Evolutionary conservation across 2,113 vertebrate species (phyloP), one percentile per base, ranked within the genome.

Genomic region (Neolamprologus kungweensis): DNA sequence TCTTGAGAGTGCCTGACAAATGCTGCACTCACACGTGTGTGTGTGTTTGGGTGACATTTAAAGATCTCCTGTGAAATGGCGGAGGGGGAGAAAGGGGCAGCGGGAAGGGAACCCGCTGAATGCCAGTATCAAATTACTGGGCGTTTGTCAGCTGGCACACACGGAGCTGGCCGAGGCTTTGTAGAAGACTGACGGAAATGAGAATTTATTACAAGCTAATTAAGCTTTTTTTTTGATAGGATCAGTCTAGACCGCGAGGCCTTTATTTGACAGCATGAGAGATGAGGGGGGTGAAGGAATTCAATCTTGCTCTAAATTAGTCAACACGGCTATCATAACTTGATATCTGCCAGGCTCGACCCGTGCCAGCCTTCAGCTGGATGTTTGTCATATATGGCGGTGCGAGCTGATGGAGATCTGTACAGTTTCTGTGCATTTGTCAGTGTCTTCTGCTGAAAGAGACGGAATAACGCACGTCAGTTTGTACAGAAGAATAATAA

Each of bases 201-300:
- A 93, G 88, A 95, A 95, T 95, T 94, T 92, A 93, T 95, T 93
- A 92, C 90, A 68, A 91, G 89, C 94, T 95, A 95, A 96, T 96
- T 95, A 96, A 94, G 92, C 88, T 60, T 73, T 91, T 91, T 91
- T 91, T 75, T 91, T 90, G 91, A 94, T 94, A 92, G 82, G 84
- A 90, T 95, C 93, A 83, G 93, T 94, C 93, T 92, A 89, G 92
- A 92, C 87, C 7, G 19, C 9, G 8, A 86, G 88, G 19, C 86
- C 81, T 92, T 93, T 90, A 88, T 92, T 82, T 94, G 95, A 94
- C 92, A 93, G 91, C 88, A 90, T 95, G 92, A 94, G 90, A 90
- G 92, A 95, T 95, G 93, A 85, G 86, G 73, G 37, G 85, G 88
- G 92, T 71, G 92, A 88, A 71, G 88, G 89, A 92, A 94, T 95